phyloP scores from a whole-genome alignment of 2,797 vertebrate genomes.

The Chelonia mydas region DNA sequence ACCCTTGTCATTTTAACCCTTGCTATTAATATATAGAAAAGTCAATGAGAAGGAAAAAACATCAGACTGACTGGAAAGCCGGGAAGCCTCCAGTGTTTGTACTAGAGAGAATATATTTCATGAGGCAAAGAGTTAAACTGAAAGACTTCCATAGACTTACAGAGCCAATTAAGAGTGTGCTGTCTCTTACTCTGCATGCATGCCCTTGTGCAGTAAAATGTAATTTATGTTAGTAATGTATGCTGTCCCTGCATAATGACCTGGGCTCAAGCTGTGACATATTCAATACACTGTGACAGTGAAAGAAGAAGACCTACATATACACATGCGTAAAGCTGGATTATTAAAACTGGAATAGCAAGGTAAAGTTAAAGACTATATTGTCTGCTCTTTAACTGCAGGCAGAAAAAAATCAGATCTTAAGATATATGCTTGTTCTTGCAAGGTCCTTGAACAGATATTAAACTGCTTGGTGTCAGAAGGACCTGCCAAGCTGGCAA shows the following conservation, averaged over 20 bases:
- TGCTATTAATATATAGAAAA: not conserved
- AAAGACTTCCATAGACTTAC: not conserved
- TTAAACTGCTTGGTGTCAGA: constrained; percentile 60
- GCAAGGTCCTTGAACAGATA: constrained; percentile 23
- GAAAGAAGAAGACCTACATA: not conserved
- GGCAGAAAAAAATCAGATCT: not conserved
- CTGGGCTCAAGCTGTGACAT: not conserved
- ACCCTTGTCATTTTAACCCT: not conserved
- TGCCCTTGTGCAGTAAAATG: constrained; percentile 3
- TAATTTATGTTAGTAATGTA: constrained; percentile 41
- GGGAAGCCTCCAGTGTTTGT: not conserved
- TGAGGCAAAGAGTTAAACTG: constrained; percentile 17
- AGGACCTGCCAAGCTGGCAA: constrained; percentile 33
- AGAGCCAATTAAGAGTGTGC: constrained; percentile 8
- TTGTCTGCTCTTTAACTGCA: not conserved
- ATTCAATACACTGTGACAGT: not conserved
- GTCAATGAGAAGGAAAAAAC: not conserved
- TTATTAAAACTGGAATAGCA: not conserved
- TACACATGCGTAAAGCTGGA: not conserved
- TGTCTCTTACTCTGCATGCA: not conserved
- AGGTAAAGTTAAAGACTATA: not conserved
- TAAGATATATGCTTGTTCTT: constrained; percentile 5
- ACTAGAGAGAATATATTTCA: not conserved
- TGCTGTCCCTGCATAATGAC: not conserved
- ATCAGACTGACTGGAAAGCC: not conserved